A percentile compares a stretch with the other conserved stretches of the same genome.
Evolutionary conservation across 1,140 invertebrate genomes (phyloP).

Genomic region (Aphidius ervi): DNA sequence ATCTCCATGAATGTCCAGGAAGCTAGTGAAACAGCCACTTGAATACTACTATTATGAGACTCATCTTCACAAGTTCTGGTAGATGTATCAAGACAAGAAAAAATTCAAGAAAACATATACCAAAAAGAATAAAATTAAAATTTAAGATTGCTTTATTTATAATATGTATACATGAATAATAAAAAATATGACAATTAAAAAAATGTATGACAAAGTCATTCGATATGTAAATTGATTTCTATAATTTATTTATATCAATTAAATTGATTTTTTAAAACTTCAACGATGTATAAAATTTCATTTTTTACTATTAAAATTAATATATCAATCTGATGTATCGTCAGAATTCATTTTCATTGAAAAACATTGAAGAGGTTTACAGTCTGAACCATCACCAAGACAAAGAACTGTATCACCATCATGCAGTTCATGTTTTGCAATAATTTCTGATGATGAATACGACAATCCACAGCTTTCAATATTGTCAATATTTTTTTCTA

Average conservation of each 20-base stretch:
- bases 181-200: too few species aligned
- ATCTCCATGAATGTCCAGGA: too few species aligned
- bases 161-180: too few species aligned
- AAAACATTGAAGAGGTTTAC: slow-evolving; percentile 33
- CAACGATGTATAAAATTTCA: too few species aligned
- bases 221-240: not conserved
- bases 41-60: too few species aligned
- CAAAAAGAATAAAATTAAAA: too few species aligned
- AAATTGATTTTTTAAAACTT: not conserved
- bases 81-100: too few species aligned
- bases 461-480: slow-evolving; percentile 22
- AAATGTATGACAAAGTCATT: too few species aligned
- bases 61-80: too few species aligned
- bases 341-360: slow-evolving; percentile 30
- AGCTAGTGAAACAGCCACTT: too few species aligned
- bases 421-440: slow-evolving; percentile 29
- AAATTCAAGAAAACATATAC: too few species aligned
- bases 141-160: too few species aligned
- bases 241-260: slow-evolving; percentile 1
- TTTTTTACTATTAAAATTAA: slow-evolving; percentile 2
- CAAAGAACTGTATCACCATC: slow-evolving; percentile 33
- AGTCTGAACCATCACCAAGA: slow-evolving; percentile 34
- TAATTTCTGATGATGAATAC: slow-evolving; percentile 24
- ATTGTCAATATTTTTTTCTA: not conserved
- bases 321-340: slow-evolving; percentile 8